Base-by-base conservation (phyloP, 2,797 vertebrate species). In the Synaphobranchus kaupii region DNA sequence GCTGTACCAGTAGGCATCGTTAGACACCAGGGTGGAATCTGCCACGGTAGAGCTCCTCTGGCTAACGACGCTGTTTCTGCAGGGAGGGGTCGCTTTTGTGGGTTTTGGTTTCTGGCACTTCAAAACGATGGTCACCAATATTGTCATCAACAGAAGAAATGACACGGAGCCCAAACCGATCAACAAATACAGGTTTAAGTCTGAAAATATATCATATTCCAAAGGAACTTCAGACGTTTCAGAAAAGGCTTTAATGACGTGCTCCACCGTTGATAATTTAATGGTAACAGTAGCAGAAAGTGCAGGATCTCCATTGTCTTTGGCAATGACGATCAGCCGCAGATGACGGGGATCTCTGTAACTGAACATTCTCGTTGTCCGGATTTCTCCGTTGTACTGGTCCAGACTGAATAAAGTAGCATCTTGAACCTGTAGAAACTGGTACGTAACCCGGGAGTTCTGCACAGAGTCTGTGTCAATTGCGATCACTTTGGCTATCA, bases 11-110 rank as follows among this genome's bases (percentile, higher is more conserved):
- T 91, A 91, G 34, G 90, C 90, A 86, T 91, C 90, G 3, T 89
- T 91, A 17, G 90, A 91, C 25, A 91, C 89, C 86, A 91, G 68
- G 0, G 90, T 91, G 22, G 90, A 91, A 83, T 91, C 90, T 12
- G 90, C 89, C 13, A 91, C 84, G 34, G 87, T 84, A 3, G 91
- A 91, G 85, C 90, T 90, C 88, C 90, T 90, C 50, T 90, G 89
- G 71, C 91, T 91, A 84, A 87, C 84, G 86, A 90, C 89, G 39
- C 91, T 90, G 89, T 90, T 90, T 63, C 90, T 87, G 50, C 84
- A 86, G 5, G 88, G 63, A 54, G 86, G 82, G 52, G 78, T 68
- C 47, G 84, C 25, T 71, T 89, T 84, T 34, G 39, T 84, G 82
- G 71, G 83, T 20, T 85, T 86, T 39, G 87, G 81, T 88, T 88